Evolutionary conservation across 2,797 vertebrate species (phyloP).

Genomic region (Chelonia mydas): DNA sequence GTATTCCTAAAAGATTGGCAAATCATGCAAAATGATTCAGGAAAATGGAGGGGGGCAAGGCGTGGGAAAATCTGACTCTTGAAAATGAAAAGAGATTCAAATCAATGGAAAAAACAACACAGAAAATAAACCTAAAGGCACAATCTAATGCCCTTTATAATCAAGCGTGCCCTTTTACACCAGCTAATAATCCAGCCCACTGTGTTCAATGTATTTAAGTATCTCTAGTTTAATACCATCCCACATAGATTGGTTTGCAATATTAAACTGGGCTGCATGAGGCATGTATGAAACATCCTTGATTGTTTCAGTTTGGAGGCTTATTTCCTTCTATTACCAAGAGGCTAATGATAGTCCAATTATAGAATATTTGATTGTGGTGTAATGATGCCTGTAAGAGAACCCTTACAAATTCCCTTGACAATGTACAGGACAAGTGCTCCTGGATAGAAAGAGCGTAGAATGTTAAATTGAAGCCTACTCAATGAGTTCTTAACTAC

Average conservation of each 20-base stretch:
- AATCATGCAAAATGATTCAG: slow-evolving; percentile 3
- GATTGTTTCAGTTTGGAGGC: background rate
- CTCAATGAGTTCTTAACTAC: background rate
- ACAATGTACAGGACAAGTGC: background rate
- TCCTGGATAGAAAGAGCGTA: background rate
- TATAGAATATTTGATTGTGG: background rate
- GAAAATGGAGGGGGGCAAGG: background rate
- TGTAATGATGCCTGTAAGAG: background rate
- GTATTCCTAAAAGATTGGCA: background rate
- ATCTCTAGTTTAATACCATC: background rate
- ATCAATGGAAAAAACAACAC: slow-evolving; percentile 16
- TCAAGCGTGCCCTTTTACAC: background rate
- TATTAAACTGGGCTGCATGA: background rate
- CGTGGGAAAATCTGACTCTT: slow-evolving; percentile 14
- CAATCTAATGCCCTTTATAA: background rate
- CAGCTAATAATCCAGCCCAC: background rate
- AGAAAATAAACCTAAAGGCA: background rate
- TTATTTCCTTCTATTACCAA: slow-evolving; percentile 24
- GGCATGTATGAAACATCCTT: background rate
- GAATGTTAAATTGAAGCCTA: background rate
- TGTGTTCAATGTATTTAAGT: background rate
- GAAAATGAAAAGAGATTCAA: slow-evolving; percentile 26
- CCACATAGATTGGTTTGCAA: background rate
- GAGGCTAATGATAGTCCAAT: background rate
- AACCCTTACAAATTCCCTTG: background rate